Evolutionary conservation across 2,797 vertebrate genomes (phyloP).

Genomic region (Sebastes alutus): DNA sequence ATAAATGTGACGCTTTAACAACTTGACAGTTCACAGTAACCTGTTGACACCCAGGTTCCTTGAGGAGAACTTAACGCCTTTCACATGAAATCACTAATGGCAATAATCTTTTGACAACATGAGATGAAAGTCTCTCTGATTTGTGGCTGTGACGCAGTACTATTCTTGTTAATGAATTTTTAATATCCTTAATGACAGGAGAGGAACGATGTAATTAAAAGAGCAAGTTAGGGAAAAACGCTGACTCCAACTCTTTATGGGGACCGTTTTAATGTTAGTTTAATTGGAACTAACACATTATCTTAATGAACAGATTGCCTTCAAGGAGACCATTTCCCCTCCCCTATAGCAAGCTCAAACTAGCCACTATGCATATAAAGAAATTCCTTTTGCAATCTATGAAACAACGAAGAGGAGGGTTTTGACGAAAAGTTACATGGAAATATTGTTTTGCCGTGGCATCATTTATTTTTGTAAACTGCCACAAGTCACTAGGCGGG

Average conservation of each 20-base stretch:
- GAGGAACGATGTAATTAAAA: slow-evolving; percentile 99
- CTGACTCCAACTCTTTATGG: slow-evolving; percentile 99
- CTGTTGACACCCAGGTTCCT: slow-evolving; percentile 77
- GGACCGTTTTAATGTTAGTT: slow-evolving; percentile 99
- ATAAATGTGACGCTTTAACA: slow-evolving; percentile 65
- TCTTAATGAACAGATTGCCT: slow-evolving; percentile 99
- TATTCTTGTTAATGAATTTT: slow-evolving; percentile 99
- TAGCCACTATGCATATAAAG: slow-evolving; percentile 70
- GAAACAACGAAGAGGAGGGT: slow-evolving; percentile 15
- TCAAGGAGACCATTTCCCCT: slow-evolving; percentile 86
- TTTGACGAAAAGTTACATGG: background rate
- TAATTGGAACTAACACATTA: slow-evolving; percentile 99
- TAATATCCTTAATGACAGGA: slow-evolving; percentile 99
- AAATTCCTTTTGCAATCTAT: slow-evolving; percentile 40
- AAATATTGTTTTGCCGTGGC: background rate
- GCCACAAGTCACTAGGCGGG: slow-evolving; percentile 13
- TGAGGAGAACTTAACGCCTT: slow-evolving; percentile 55
- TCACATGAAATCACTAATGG: slow-evolving; percentile 80
- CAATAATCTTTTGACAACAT: slow-evolving; percentile 85
- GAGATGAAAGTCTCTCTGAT: slow-evolving; percentile 97
- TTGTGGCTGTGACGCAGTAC: slow-evolving; percentile 89
- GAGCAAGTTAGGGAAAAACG: slow-evolving; percentile 99
- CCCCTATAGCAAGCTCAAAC: slow-evolving; percentile 75
- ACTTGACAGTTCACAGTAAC: slow-evolving; percentile 71
- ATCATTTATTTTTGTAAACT: slow-evolving; percentile 31